Conservation (phyloP, 2,888 invertebrate genomes). For the Morpho deidamia region DNA sequence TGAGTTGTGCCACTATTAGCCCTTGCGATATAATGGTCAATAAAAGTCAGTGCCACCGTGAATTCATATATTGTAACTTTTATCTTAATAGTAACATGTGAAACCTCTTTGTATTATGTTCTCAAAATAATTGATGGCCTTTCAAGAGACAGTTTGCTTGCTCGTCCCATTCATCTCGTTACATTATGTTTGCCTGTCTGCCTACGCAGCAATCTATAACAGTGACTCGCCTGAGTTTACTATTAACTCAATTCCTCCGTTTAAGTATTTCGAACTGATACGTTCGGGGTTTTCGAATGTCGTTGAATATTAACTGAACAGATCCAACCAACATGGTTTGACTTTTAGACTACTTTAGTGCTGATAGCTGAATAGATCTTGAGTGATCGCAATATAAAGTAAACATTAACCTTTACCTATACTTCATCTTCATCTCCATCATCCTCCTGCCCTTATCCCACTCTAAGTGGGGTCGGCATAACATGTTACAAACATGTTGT, state of each 20-base stretch:
- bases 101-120: too few relatives aligned
- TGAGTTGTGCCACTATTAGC: too few relatives aligned
- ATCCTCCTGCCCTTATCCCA: too few relatives aligned
- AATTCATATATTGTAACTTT: too few relatives aligned
- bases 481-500: too few relatives aligned
- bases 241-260: constrained; percentile 1
- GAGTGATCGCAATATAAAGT: background rate
- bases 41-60: too few relatives aligned
- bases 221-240: background rate
- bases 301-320: constrained; percentile 19
- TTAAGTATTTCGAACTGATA: constrained; percentile 8
- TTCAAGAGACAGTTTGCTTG: background rate
- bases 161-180: background rate
- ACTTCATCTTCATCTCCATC: too few relatives aligned
- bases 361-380: constrained; percentile 6
- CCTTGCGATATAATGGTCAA: too few relatives aligned
- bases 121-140: background rate
- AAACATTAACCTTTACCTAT: background rate
- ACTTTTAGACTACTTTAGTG: constrained; percentile 17
- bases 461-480: too few relatives aligned
- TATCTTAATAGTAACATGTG: background rate
- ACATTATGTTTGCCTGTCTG: too few relatives aligned
- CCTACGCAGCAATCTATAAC: too few relatives aligned
- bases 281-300: constrained; percentile 11
- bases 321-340: constrained; percentile 15